Evolutionary conservation across 2,888 invertebrate genomes (phyloP).

Genomic region (Aporophyla nigra): DNA sequence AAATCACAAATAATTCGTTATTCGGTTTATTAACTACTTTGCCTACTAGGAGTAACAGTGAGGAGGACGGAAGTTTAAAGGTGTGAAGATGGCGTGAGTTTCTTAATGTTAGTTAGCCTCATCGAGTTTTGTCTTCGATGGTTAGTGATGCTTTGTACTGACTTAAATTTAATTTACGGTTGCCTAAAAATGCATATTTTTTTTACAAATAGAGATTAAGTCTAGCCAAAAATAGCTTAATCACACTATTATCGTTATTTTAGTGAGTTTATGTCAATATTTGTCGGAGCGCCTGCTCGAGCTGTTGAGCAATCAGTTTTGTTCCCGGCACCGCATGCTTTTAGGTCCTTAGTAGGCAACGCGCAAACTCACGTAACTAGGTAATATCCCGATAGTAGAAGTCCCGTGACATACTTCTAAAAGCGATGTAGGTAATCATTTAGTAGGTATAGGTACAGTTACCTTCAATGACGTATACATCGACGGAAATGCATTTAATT

Average conservation of each 20-base stretch:
- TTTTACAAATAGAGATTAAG: neutral
- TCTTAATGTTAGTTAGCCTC: neutral
- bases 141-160: neutral
- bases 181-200: neutral
- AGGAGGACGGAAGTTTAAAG: neutral
- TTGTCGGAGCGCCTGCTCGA: neutral
- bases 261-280: too few relatives aligned
- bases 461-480: neutral
- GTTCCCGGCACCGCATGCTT: neutral
- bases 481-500: neutral
- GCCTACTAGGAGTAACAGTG: neutral
- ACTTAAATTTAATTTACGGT: neutral
- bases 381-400: neutral
- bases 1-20: neutral
- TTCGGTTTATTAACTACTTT: neutral
- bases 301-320: neutral
- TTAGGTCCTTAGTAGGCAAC: neutral
- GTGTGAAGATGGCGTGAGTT: neutral
- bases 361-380: neutral
- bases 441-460: neutral
- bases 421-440: too few relatives aligned
- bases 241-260: neutral
- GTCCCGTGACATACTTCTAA: too few relatives aligned
- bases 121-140: neutral
- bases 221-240: neutral